These are phyloP conservation scores for Cephus runcator DNA, from an alignment of 2,888 invertebrate genomes.

Conservation along the genomic window DNA sequence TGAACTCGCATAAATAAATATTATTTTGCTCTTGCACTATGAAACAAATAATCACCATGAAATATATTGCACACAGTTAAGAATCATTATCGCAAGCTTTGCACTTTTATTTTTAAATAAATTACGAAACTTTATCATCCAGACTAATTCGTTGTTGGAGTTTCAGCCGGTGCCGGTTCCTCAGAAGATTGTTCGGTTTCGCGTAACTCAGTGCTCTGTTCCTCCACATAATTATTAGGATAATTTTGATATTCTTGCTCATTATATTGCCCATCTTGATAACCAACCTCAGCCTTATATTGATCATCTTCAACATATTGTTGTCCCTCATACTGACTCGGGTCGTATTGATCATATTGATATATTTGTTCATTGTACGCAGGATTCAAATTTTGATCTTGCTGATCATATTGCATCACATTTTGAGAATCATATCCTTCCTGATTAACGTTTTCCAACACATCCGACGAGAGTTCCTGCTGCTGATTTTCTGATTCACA, in stretches of 20 bases:
- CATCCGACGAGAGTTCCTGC: not conserved
- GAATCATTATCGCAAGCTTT: not conserved
- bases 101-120: not conserved
- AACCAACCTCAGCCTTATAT: conserved; percentile 2
- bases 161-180: not conserved
- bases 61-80: not conserved
- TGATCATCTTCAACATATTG: conserved; percentile 4
- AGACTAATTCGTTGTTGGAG: not conserved
- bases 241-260: conserved; percentile 16
- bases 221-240: conserved; percentile 3
- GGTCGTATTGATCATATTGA: conserved; percentile 48
- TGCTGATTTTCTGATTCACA: conserved; percentile 3
- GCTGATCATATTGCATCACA: conserved; percentile 9
- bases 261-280: conserved; percentile 11
- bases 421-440: not conserved
- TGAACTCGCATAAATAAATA: not conserved
- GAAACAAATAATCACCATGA: not conserved
- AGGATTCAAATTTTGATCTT: conserved; percentile 9
- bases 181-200: not conserved
- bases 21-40: not conserved
- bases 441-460: not conserved
- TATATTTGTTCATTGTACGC: conserved; percentile 37
- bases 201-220: not conserved
- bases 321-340: conserved; percentile 39
- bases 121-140: not conserved